A percentile compares a stretch with the other conserved stretches of the same genome.
Conservation (phyloP, 2,888 invertebrate genomes). For the Galeopsomyia nigrocyanea region DNA sequence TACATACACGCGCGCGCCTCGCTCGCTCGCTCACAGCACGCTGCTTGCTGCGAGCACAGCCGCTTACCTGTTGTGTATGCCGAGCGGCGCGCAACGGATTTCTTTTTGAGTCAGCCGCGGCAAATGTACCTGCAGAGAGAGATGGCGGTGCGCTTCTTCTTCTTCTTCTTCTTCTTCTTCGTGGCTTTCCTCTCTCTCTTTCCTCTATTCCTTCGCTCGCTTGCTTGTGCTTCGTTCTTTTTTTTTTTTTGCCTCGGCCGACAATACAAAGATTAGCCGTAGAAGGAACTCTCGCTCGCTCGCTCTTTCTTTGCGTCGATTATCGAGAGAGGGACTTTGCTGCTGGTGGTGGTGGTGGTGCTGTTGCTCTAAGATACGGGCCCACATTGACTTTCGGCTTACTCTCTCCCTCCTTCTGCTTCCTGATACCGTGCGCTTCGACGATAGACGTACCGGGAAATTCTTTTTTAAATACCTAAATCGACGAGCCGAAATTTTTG, state of each 20-base stretch:
- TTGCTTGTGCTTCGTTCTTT: constrained; percentile 6
- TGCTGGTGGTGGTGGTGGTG: too few species aligned
- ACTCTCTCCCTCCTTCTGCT: too few species aligned
- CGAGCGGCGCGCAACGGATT: constrained; percentile 45
- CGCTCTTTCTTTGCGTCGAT: constrained; percentile 28
- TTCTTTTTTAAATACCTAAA: too few species aligned
- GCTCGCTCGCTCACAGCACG: background rate
- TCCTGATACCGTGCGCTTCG: too few species aligned
- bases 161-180: constrained; percentile 24
- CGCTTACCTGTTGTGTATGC: constrained; percentile 44
- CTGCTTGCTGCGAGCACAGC: background rate
- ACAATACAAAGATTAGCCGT: constrained; percentile 37
- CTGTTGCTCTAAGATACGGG: too few species aligned
- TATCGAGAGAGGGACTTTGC: constrained; percentile 16
- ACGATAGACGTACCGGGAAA: too few species aligned
- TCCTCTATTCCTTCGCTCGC: constrained; percentile 40
- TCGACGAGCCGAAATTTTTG: too few species aligned
- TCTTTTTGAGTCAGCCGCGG: constrained; percentile 41
- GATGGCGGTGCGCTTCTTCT: constrained; percentile 28
- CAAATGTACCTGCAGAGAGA: constrained; percentile 14
- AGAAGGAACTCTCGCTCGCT: constrained; percentile 23
- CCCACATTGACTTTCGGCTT: too few species aligned
- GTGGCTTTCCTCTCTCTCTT: constrained; percentile 38
- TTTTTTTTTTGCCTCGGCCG: constrained; percentile 7
- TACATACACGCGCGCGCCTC: constrained; percentile 30